phyloP scores from a whole-genome alignment of 2,888 invertebrate genomes.

The Drosophila maculinotata region DNA sequence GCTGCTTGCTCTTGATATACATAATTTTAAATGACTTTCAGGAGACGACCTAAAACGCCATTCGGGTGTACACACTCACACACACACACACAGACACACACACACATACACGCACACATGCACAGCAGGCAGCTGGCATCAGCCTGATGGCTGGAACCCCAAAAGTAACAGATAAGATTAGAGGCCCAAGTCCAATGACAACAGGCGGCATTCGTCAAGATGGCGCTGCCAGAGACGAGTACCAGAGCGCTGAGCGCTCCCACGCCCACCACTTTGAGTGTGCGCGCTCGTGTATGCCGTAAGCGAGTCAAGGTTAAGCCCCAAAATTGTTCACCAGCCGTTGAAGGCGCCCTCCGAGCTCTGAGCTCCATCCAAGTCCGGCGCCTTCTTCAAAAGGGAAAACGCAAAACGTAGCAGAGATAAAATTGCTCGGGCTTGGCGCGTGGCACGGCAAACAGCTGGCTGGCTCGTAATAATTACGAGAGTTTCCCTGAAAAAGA shows the following conservation, averaged over 20 bases:
- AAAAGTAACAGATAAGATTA: conserved; percentile 76
- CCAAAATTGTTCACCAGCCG: conserved; percentile 71
- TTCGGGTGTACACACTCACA: conserved; percentile 28
- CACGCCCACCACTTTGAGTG: conserved; percentile 68
- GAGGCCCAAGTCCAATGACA: conserved; percentile 73
- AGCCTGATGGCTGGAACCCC: no score
- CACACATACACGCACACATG: conserved; percentile 21
- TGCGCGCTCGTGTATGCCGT: conserved; percentile 66
- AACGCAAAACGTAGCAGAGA: conserved; percentile 37
- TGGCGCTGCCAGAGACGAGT: conserved; percentile 52
- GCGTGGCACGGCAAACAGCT: conserved; percentile 63
- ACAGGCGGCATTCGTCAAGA: conserved; percentile 74
- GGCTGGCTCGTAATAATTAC: conserved; percentile 76
- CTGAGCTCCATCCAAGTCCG: conserved; percentile 12
- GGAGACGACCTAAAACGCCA: conserved; percentile 65
- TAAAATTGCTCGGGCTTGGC: conserved; percentile 46
- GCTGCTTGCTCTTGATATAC: conserved; percentile 61
- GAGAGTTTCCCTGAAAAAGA: conserved; percentile 54
- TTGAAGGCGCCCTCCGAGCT: conserved; percentile 31
- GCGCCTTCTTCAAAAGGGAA: conserved; percentile 33
- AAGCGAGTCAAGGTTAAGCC: conserved; percentile 75
- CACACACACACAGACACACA: conserved; percentile 20
- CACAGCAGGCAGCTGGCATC: conserved; percentile 41
- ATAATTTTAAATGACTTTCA: conserved; percentile 81
- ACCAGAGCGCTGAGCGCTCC: neutral